Base-by-base conservation (phyloP, 2,888 invertebrate species). In the Lissonota sp. region DNA sequence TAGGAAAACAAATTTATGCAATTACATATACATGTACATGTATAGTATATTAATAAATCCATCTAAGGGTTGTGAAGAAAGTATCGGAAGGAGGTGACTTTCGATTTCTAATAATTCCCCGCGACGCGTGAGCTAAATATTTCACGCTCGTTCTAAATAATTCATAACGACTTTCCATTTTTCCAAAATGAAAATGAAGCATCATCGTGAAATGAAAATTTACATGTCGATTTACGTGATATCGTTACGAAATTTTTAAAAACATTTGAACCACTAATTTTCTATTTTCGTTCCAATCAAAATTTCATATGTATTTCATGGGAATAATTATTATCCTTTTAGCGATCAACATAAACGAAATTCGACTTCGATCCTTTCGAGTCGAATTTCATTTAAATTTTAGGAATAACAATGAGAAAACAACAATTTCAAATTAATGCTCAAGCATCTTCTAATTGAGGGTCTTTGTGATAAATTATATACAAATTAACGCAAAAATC, bases 101-200 rank as follows among this genome's bases (percentile, higher is more conserved):
- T 82, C 81, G 66, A 71, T 82, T 82, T 78, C 78, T 78, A 75
- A 74, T 16, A 51, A 49, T 79, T 49, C 42, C 74, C 26, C 26
- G 26, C 16, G 42, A 70, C 55, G 73, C 49, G 73, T 57, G 78
- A 71, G 44, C 64, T 60, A 69, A 53, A 71, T 74, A 51, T 62
- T 73, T 76, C 62, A 51, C 74, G 71, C 46, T 62, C 71, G 71
- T 62, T 75, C 74, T 71, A 71, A 82, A 82, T 82, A 82, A 82
- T 82, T 82, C 78, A 81, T 78, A 81, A 74, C 78, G 49, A 81
- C 81, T 81, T 78, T 81, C 80, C 81, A 74, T 81, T 78, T 40
- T 37, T 60, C 60, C 69, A 37, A 73, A 81, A 64, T 58, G 37
- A 64, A 62, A 26, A 26, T 26, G 3, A 51, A 58, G 14, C 40